A percentile compares a stretch with the other conserved stretches of the same genome.
These are phyloP conservation scores for Clarias macrocephalus DNA, from an alignment of 2,113 vertebrate species.

Conservation along the genomic window DNA sequence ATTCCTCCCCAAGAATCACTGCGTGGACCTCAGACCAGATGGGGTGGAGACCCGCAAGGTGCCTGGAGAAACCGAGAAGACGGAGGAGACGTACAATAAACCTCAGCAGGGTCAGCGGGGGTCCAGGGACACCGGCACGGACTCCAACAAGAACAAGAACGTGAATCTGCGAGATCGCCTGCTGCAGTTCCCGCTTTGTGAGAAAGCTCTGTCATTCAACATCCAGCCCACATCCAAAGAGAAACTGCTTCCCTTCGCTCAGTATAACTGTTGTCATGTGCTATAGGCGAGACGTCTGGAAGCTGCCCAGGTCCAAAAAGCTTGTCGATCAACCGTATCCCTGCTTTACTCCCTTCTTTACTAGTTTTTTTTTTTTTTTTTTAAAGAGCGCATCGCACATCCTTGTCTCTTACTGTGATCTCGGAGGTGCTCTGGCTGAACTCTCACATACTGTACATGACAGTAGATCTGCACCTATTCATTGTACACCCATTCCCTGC, in stretches of 20 bases:
- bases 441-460: not conserved
- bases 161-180: conserved; percentile 75
- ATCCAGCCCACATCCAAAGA: conserved; percentile 78
- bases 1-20: conserved; percentile 47
- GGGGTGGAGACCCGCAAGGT: conserved; percentile 47
- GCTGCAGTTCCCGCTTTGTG: conserved; percentile 77
- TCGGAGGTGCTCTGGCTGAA: conserved; percentile 34
- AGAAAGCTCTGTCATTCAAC: conserved; percentile 79
- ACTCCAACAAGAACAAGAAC: conserved; percentile 74
- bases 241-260: conserved; percentile 81
- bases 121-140: conserved; percentile 50
- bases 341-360: not conserved
- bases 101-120: conserved; percentile 39
- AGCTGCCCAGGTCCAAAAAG: not conserved
- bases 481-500: conserved; percentile 35
- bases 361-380: not conserved
- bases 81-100: conserved; percentile 54
- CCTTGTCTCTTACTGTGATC: conserved; percentile 41
- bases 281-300: conserved; percentile 62
- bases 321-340: conserved; percentile 6
- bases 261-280: conserved; percentile 90
- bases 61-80: conserved; percentile 28
- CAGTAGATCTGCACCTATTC: not conserved
- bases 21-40: conserved; percentile 53
- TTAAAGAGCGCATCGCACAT: conserved; percentile 23